phyloP scores from a whole-genome alignment of 92 coral and sea anemone genomes.

The Galaxea fascicularis region DNA sequence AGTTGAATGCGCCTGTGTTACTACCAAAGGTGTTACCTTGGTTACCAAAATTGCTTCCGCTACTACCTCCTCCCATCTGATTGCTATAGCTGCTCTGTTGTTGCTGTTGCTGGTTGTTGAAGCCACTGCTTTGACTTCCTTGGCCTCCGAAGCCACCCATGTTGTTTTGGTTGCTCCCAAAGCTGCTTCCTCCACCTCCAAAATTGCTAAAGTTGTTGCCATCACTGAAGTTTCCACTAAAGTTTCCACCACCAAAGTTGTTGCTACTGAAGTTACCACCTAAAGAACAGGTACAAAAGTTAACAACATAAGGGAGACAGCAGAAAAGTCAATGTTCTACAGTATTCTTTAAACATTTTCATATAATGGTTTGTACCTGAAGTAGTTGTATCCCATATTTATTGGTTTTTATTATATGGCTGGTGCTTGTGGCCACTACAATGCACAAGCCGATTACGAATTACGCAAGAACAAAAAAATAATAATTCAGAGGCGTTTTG shows the following conservation, averaged over 20 bases:
- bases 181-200: slow-evolving; percentile 57
- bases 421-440: too few relatives aligned
- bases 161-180: slow-evolving; percentile 69
- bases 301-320: neutral
- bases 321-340: too few relatives aligned
- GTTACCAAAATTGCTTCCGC: slow-evolving; percentile 73
- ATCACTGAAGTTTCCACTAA: slow-evolving; percentile 55
- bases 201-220: slow-evolving; percentile 71
- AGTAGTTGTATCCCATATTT: too few relatives aligned
- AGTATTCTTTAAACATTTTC: too few relatives aligned
- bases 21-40: slow-evolving; percentile 39
- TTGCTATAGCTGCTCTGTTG: slow-evolving; percentile 64
- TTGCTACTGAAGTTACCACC: slow-evolving; percentile 63
- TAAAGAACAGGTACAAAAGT: neutral
- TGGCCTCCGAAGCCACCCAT: slow-evolving; percentile 78
- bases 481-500: too few relatives aligned
- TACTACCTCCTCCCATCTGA: slow-evolving; percentile 56
- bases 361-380: too few relatives aligned
- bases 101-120: slow-evolving; percentile 43
- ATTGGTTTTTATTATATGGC: too few relatives aligned
- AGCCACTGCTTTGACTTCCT: slow-evolving; percentile 58
- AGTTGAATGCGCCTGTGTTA: slow-evolving; percentile 14
- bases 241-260: slow-evolving; percentile 67
- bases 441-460: too few relatives aligned
- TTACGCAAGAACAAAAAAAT: too few relatives aligned